Conservation (phyloP, 2,113 vertebrate species). For the Nothocercus nigrocapillus region DNA sequence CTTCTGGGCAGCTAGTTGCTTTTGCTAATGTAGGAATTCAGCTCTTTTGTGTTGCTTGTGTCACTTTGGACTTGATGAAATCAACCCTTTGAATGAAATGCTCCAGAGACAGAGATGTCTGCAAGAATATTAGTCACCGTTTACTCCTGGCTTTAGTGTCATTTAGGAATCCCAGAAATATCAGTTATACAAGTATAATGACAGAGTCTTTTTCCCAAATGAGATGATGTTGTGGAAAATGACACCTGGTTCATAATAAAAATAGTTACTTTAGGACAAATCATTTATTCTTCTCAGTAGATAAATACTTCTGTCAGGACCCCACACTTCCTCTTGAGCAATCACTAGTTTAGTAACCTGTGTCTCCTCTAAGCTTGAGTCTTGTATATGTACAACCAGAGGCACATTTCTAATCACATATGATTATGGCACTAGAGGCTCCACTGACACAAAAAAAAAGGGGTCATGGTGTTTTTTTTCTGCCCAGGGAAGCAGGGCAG, state of each 20-base stretch:
- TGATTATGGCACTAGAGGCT: not conserved
- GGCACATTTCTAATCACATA: not conserved
- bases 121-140: not conserved
- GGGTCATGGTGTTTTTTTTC: not conserved
- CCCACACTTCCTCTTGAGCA: not conserved
- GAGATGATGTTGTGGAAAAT: not conserved
- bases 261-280: not conserved
- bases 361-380: not conserved
- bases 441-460: accelerated
- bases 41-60: not conserved
- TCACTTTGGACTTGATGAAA: not conserved
- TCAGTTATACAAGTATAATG: not conserved
- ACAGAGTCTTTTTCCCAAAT: not conserved
- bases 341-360: not conserved
- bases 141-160: not conserved
- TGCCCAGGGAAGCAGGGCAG: not conserved
- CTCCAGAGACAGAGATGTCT: not conserved
- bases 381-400: not conserved
- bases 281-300: not conserved
- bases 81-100: not conserved
- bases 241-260: not conserved
- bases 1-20: not conserved
- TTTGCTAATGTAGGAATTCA: not conserved
- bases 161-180: not conserved
- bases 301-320: not conserved